phyloP scores from a whole-genome alignment of 1,140 invertebrate genomes.

The Pemphigus obesinymphae region DNA sequence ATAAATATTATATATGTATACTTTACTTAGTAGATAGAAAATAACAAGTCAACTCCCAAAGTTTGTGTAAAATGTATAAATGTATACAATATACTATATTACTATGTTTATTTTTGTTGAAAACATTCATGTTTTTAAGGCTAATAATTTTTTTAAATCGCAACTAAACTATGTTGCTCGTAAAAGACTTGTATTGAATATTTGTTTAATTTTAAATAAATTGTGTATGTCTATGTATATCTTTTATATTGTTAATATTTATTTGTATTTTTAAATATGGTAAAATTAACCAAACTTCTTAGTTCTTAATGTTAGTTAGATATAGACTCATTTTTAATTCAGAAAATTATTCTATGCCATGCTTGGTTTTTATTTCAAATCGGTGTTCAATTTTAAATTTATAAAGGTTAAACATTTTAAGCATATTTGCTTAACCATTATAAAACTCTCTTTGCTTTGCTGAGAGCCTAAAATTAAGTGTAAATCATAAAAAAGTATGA shows the following conservation, averaged over 20 bases:
- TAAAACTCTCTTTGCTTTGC: too few species aligned
- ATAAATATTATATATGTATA: neutral
- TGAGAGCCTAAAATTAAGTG: too few species aligned
- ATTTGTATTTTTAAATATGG: neutral
- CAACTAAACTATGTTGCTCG: neutral
- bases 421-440: too few species aligned
- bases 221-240: conserved; percentile 6
- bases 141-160: neutral
- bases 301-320: too few species aligned
- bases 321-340: too few species aligned
- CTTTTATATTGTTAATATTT: neutral
- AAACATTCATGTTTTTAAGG: conserved; percentile 8
- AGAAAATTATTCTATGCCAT: too few species aligned
- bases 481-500: too few species aligned
- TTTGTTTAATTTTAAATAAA: conserved; percentile 12
- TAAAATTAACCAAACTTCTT: too few species aligned
- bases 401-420: too few species aligned
- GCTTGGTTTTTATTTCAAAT: too few species aligned
- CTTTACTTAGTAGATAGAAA: neutral
- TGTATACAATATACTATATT: conserved; percentile 1
- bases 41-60: neutral
- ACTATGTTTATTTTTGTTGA: neutral
- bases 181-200: neutral
- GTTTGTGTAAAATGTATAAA: conserved; percentile 28
- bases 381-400: too few species aligned